Base-by-base conservation (phyloP, 2,113 vertebrate species). In the Nibea albiflora region DNA sequence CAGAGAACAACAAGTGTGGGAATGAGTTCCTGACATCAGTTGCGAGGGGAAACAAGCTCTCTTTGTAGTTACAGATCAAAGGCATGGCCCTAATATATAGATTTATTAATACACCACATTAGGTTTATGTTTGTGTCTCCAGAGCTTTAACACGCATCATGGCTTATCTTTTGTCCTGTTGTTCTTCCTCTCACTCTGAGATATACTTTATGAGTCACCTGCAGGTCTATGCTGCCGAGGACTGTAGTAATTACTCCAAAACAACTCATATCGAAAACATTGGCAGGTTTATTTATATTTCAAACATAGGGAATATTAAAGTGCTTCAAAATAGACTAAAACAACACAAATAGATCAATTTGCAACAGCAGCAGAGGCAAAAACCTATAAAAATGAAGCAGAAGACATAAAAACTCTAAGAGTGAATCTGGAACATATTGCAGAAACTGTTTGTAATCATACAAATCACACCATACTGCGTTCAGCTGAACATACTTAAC, bases 181-280 rank as follows among this genome's bases (percentile, higher is more conserved):
- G n/a, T 24, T 79, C 66, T 77, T 50, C 49, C 28, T 72, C 42
- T 62, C 56, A n/a, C 64, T 84, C 54, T 3, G 35, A 76, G 67
- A 79, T 76, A 58, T 66, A 47, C 46, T 90, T 85, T 84, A 85
- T 91, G 85, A 90, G 76, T 87, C 87, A 88, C 69, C 75, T 66
- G 44, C 77, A 78, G 74, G 58, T 84, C 64, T 79, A 24, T 54
- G 46, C 76, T 72, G 64, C 74, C 0, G 85, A 88, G 54, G 31
- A 83, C 74, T 86, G 61, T 62, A 49, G 54, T 71, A 87, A 88
- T 84, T 73, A 84, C 69, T 82, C 71, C 69, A 78, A 66, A 81
- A 84, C 78, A 76, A 65, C 53, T 78, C 75, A 26, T 63, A 75
- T 46, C 10, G 17, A 81, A 78, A 79, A 61, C n/a, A 60, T 26